These are phyloP conservation scores for Myotis planiceps DNA, from an alignment of 2,797 vertebrate genomes.

Conservation along the genomic window DNA sequence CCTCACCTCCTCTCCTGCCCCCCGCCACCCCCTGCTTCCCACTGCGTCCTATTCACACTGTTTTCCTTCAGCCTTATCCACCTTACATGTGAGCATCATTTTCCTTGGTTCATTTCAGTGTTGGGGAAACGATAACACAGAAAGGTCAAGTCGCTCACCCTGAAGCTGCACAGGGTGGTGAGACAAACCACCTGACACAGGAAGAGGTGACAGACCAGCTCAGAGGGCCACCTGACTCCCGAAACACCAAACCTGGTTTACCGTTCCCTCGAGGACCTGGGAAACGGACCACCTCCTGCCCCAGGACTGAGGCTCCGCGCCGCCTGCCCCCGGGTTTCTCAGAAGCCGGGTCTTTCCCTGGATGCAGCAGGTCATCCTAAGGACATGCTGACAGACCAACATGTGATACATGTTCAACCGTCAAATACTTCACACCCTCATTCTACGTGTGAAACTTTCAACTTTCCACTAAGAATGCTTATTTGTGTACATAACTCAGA, in stretches of 20 bases:
- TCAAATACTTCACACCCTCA: background rate
- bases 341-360: background rate
- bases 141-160: background rate
- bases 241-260: background rate
- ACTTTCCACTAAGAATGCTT: background rate
- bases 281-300: background rate
- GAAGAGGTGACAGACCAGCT: background rate
- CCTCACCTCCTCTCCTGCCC: accelerated
- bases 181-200: background rate
- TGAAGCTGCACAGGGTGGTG: background rate
- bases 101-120: background rate
- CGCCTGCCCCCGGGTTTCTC: background rate
- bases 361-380: background rate
- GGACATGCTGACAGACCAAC: background rate
- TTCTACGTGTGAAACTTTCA: background rate
- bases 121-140: background rate
- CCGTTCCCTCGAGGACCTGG: background rate
- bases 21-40: accelerated
- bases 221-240: background rate
- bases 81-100: accelerated
- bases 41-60: background rate
- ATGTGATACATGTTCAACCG: accelerated
- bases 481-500: too few relatives aligned
- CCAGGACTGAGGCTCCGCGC: background rate
- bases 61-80: background rate